Evolutionary conservation across 2,113 vertebrate species (phyloP).

Genomic region (Peromyscus maniculatus): DNA sequence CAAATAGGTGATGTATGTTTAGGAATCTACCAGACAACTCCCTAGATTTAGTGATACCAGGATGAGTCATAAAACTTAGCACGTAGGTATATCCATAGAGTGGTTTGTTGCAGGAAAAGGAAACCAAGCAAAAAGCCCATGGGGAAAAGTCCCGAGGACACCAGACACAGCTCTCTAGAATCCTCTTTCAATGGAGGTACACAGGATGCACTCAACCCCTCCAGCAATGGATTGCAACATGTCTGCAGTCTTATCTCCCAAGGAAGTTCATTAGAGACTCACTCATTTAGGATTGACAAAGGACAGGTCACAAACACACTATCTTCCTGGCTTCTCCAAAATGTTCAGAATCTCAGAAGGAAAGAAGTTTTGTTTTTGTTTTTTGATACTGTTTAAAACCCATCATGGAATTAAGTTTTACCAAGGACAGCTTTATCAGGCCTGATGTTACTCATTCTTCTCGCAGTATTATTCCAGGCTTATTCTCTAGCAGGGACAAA

Average conservation of each 20-base stretch:
- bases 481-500: background rate
- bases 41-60: background rate
- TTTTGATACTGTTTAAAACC: background rate
- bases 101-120: background rate
- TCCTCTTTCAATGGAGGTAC: background rate
- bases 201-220: too few relatives aligned
- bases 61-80: background rate
- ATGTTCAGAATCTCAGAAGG: conserved; percentile 6
- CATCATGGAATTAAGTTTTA: background rate
- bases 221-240: background rate
- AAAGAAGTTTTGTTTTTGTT: background rate
- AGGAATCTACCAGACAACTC: background rate
- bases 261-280: background rate
- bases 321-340: background rate
- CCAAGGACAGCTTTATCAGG: background rate
- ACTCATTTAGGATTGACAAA: background rate
- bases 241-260: background rate
- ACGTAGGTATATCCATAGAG: background rate
- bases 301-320: background rate
- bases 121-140: background rate
- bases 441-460: background rate
- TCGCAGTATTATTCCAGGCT: background rate
- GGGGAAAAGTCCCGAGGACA: background rate
- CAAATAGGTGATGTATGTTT: background rate
- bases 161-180: background rate